These are phyloP conservation scores for Philonicus albiceps DNA, from an alignment of 2,888 invertebrate genomes.

Conservation along the genomic window DNA sequence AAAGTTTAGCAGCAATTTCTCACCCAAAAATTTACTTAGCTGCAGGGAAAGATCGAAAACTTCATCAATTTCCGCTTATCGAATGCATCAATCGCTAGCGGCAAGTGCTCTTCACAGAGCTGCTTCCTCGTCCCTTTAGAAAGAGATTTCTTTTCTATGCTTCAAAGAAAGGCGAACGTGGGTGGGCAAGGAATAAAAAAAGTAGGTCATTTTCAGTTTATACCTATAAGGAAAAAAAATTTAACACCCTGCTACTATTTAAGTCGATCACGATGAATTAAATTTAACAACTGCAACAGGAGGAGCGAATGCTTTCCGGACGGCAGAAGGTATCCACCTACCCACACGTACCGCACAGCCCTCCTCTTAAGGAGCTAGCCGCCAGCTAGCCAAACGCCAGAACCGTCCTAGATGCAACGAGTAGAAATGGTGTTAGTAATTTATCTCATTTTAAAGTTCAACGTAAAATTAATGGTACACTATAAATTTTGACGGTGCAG, in stretches of 20 bases:
- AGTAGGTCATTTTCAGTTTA: background rate
- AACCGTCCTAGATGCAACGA: background rate
- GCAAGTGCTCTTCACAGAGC: background rate
- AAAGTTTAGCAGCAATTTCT: conserved; percentile 16
- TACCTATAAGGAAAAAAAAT: conserved; percentile 12
- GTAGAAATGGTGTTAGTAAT: conserved; percentile 41
- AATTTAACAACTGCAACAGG: conserved; percentile 24
- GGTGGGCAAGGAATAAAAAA: background rate
- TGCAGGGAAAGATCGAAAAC: background rate
- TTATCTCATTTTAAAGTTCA: conserved; percentile 45
- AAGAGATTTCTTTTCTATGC: background rate
- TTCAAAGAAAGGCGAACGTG: background rate
- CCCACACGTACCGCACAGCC: background rate
- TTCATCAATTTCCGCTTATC: conserved; percentile 29
- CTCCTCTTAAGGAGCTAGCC: background rate
- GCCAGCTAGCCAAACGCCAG: background rate
- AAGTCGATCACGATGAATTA: conserved; percentile 29
- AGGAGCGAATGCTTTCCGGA: background rate
- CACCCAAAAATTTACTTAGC: conserved; percentile 24
- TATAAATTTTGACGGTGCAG: conserved; percentile 44
- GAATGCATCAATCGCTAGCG: conserved; percentile 19
- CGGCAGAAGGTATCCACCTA: background rate
- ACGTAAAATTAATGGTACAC: conserved; percentile 45
- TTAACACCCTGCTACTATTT: background rate
- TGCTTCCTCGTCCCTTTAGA: background rate